Evolutionary conservation across 2,888 invertebrate species (phyloP).

Genomic region (Xestobium rufovillosum): DNA sequence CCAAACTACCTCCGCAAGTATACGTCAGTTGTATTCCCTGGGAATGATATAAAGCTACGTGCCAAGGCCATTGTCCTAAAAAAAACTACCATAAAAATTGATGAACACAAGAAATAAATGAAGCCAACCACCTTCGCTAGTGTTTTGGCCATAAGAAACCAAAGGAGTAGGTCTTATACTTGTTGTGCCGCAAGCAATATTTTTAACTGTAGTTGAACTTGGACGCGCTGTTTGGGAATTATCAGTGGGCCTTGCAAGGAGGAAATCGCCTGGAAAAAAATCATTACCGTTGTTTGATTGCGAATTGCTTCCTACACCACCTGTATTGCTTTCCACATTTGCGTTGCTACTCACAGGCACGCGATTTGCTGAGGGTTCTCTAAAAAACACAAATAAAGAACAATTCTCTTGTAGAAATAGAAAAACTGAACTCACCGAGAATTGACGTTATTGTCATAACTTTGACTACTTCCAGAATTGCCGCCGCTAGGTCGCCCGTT

Average conservation of each 20-base stretch:
- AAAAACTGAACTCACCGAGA: too few species aligned
- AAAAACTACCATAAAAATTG: constrained; percentile 43
- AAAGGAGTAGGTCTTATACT: constrained; percentile 47
- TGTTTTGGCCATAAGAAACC: constrained; percentile 52
- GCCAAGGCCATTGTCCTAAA: constrained; percentile 63
- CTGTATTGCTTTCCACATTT: too few species aligned
- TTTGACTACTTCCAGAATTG: too few species aligned
- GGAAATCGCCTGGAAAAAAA: constrained; percentile 33
- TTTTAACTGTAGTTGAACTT: constrained; percentile 6
- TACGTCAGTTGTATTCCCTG: constrained; percentile 44
- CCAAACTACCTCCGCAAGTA: constrained; percentile 58
- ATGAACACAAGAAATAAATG: background rate
- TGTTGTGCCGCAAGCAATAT: constrained; percentile 42
- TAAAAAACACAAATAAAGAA: too few species aligned
- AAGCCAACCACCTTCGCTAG: constrained; percentile 47
- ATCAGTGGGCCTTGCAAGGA: constrained; percentile 10
- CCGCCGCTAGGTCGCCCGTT: too few species aligned
- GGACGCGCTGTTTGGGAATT: background rate
- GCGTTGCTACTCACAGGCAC: too few species aligned
- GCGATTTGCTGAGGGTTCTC: too few species aligned
- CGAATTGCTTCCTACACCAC: background rate
- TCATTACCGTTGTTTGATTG: constrained; percentile 19
- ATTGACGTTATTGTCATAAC: too few species aligned
- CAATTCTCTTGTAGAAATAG: too few species aligned
- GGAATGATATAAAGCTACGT: constrained; percentile 52